Base-by-base conservation (phyloP, 2,888 invertebrate genomes). In the Mycalesis mineus region DNA sequence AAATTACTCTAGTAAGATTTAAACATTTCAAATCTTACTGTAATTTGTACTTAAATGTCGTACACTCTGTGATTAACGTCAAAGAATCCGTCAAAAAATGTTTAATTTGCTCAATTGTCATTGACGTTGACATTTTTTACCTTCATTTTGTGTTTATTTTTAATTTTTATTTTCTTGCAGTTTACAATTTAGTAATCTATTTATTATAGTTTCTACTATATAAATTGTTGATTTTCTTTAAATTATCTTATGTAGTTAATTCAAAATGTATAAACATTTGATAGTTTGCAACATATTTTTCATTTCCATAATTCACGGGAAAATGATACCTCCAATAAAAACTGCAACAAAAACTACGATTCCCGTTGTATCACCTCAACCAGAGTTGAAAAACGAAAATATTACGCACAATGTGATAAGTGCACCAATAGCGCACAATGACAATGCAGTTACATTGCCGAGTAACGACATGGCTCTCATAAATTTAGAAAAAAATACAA, bases 401-500 rank as follows among this genome's bases (percentile, higher is more conserved):
- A 68, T 68, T 5, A 75, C 74, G 53, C 61, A 74, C 36, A 66
- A 69, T 44, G 60, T 82, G 40, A 54, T 68, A 11, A 80, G 75
- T 63, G 86, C 84, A 74, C 64, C 72, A 9, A 54, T 80, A 56
- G 60, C 74, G 57, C 62, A 22, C 22, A 22, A 77, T 37, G 75
- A 73, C 51, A 61, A 67, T 42, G 65, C 71, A 40, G 60, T 73
- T 40, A 69, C 72, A 39, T 68, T 77, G 58, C 65, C 75, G 6
- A 78, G 72, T 57, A 77, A 75, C 58, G 66, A 69, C 39, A 68
- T 70, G 6, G 65, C 64, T 54, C 67, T 75, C 28, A 60, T 77
- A 40, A 72, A 61, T 55, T 64, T 77, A 62, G 75, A 78, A 50
- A 74, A 70, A 58, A 84, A 80, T 65, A 52, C 74, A 22, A 68